Evolutionary conservation across 2,888 invertebrate genomes (phyloP).

Genomic region (Eulithis prunata): DNA sequence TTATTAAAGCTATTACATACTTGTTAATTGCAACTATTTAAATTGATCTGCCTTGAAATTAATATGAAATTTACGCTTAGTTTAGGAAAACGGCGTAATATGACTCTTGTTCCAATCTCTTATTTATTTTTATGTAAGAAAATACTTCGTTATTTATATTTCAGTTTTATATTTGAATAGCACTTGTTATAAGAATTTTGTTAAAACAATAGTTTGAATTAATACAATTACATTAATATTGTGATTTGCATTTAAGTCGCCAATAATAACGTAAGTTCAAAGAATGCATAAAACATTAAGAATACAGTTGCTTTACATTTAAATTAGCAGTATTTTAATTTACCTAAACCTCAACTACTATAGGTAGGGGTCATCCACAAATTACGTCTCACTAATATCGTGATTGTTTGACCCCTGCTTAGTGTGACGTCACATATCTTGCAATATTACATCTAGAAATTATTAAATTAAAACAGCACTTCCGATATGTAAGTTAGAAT

Average conservation of each 20-base stretch:
- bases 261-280: constrained; percentile 11
- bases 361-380: background rate
- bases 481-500: too few relatives aligned
- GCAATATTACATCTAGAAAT: too few relatives aligned
- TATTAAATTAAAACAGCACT: too few relatives aligned
- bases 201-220: constrained; percentile 6
- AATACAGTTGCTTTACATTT: constrained; percentile 25
- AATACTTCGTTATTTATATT: constrained; percentile 1
- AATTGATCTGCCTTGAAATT: too few relatives aligned
- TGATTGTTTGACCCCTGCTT: too few relatives aligned
- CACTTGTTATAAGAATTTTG: background rate
- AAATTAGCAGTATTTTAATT: constrained; percentile 17
- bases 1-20: too few relatives aligned
- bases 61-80: too few relatives aligned
- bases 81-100: too few relatives aligned
- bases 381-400: too few relatives aligned
- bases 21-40: too few relatives aligned
- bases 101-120: too few relatives aligned
- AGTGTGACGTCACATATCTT: too few relatives aligned
- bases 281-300: constrained; percentile 14
- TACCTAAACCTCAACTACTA: background rate
- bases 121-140: background rate
- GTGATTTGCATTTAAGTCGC: constrained; percentile 25
- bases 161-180: background rate
- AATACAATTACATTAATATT: constrained; percentile 12